Evolutionary conservation across 2,113 vertebrate species (phyloP).

Genomic region (Calidris pygmaea): DNA sequence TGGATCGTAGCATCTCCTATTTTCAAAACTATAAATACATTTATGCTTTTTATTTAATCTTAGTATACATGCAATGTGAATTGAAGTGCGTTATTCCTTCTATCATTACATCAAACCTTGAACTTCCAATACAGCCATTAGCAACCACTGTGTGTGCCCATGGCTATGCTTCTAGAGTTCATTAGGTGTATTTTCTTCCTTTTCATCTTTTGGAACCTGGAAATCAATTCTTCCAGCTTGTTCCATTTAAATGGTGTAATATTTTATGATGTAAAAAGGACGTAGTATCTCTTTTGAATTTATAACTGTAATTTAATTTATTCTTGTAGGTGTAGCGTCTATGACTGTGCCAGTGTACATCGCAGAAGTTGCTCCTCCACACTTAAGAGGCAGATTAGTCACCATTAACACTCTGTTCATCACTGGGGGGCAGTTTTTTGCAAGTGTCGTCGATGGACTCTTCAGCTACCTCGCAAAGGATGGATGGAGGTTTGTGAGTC

Average conservation of each 20-base stretch:
- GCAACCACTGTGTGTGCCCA: background rate
- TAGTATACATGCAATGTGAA: background rate
- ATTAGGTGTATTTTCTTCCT: background rate
- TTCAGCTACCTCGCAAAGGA: constrained; percentile 90
- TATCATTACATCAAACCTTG: background rate
- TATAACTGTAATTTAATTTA: background rate
- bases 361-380: constrained; percentile 90
- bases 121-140: background rate
- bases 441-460: constrained; percentile 89
- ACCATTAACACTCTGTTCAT: constrained; percentile 94
- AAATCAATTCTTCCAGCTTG: background rate
- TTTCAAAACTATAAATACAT: background rate
- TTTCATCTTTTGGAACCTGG: background rate
- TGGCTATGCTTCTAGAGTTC: background rate
- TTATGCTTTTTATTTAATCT: background rate
- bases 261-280: background rate
- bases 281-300: background rate
- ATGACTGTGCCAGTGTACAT: constrained; percentile 99
- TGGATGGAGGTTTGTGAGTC: constrained; percentile 89
- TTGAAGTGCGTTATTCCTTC: background rate
- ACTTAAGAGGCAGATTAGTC: constrained; percentile 91
- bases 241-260: background rate
- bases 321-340: constrained; percentile 86
- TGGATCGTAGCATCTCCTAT: background rate
- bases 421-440: constrained; percentile 96